Percentiles rank a stretch among this genome's conserved stretches.
phyloP scores from a whole-genome alignment of 64 coral and sea anemone species.

The Actinia equina region DNA sequence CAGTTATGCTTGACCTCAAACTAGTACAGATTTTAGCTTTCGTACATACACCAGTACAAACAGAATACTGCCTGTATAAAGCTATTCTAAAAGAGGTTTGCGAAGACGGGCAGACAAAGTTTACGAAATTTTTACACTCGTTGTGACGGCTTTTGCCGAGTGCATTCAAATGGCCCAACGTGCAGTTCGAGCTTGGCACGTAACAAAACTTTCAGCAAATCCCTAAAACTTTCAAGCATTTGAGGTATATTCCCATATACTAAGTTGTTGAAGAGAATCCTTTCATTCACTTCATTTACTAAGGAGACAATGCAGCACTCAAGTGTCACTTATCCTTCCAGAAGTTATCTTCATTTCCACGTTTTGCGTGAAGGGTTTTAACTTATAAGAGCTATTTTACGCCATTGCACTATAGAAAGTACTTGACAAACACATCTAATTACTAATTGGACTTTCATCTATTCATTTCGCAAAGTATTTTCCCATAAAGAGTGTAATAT shows the following conservation, averaged over 20 bases:
- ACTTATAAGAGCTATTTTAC: background rate
- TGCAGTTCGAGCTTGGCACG: too few relatives aligned
- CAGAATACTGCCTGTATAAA: background rate
- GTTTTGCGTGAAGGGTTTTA: too few relatives aligned
- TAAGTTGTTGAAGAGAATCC: background rate
- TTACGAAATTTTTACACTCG: too few relatives aligned
- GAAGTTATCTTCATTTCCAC: background rate
- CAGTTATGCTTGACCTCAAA: background rate
- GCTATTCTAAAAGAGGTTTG: too few relatives aligned
- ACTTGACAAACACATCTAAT: background rate
- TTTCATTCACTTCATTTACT: background rate
- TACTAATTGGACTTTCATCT: too few relatives aligned
- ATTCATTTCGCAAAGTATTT: too few relatives aligned
- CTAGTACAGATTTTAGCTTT: background rate
- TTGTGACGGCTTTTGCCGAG: too few relatives aligned
- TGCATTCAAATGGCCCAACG: too few relatives aligned
- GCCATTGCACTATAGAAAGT: background rate
- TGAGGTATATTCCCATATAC: background rate
- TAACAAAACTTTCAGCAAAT: too few relatives aligned
- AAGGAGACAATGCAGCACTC: background rate
- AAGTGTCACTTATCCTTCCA: background rate
- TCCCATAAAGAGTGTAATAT: too few relatives aligned
- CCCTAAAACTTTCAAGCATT: too few relatives aligned
- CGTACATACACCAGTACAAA: background rate
- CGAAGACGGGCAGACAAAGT: too few relatives aligned